These are phyloP conservation scores for Sarcophilus harrisii DNA, from an alignment of 2,797 vertebrate species.

Conservation along the genomic window DNA sequence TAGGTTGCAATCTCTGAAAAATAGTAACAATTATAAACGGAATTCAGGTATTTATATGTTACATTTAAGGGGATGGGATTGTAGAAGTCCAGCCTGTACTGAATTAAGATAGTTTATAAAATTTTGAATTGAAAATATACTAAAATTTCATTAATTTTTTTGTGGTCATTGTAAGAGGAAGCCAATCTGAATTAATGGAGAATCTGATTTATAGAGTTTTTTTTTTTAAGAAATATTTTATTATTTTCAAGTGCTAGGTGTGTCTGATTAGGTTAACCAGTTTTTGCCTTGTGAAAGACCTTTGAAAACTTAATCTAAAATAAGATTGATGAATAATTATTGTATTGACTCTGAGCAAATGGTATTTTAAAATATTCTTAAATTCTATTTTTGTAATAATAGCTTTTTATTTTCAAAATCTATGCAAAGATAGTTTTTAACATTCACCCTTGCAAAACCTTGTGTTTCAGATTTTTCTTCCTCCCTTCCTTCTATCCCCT, in stretches of 20 bases:
- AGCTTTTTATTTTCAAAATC: too few species aligned
- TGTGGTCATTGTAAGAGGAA: neutral
- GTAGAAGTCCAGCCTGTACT: neutral
- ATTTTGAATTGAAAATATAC: neutral
- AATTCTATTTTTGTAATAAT: too few species aligned
- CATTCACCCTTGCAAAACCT: too few species aligned
- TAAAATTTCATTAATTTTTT: neutral
- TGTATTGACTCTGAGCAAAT: conserved; percentile 25
- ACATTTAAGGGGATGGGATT: neutral
- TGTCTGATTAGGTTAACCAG: conserved; percentile 37
- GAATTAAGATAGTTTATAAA: neutral
- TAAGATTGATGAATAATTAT: conserved; percentile 1
- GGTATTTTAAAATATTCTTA: neutral
- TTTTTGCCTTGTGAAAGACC: conserved; percentile 36
- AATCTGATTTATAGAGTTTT: neutral
- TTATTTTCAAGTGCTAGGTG: neutral
- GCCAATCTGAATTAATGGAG: neutral
- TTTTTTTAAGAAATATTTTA: neutral
- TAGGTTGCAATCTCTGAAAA: neutral
- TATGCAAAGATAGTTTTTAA: too few species aligned
- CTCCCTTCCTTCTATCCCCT: too few species aligned
- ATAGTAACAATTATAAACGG: neutral
- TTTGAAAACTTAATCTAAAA: conserved; percentile 50
- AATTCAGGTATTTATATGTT: neutral
- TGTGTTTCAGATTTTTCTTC: too few species aligned